A percentile compares a stretch with the other conserved stretches of the same genome.
Conservation (phyloP, 2,888 invertebrate species). For the Temnothorax ravouxi region DNA sequence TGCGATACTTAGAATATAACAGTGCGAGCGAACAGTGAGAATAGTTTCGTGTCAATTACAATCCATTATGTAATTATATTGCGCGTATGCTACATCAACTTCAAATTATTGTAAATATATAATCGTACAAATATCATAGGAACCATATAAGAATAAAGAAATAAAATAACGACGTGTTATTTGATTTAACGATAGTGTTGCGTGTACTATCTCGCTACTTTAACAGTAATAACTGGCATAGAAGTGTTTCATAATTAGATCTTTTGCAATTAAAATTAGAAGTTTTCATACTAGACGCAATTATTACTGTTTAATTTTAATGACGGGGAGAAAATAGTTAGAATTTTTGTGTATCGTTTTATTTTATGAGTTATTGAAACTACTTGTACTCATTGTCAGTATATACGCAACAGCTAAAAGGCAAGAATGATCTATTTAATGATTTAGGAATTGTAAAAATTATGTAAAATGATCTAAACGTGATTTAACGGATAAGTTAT, state of each 20-base stretch:
- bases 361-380: neutral
- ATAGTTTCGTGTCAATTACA: conserved; percentile 25
- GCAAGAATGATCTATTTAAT: neutral
- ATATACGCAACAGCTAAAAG: neutral
- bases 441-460: neutral
- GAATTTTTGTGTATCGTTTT: neutral
- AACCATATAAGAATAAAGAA: neutral
- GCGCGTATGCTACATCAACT: neutral
- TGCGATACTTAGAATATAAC: neutral
- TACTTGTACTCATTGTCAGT: neutral
- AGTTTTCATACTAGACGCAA: neutral
- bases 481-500: neutral
- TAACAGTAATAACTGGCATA: neutral
- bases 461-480: neutral
- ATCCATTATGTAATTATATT: conserved; percentile 23
- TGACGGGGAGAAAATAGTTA: neutral
- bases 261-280: conserved; percentile 9
- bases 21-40: neutral
- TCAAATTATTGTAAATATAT: conserved; percentile 10
- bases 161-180: neutral
- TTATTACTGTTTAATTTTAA: neutral
- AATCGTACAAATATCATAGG: neutral
- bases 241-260: neutral
- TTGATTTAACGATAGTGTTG: conserved; percentile 2
- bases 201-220: neutral